Conservation (phyloP, 2,797 vertebrate genomes). For the Prunella strophiata region DNA sequence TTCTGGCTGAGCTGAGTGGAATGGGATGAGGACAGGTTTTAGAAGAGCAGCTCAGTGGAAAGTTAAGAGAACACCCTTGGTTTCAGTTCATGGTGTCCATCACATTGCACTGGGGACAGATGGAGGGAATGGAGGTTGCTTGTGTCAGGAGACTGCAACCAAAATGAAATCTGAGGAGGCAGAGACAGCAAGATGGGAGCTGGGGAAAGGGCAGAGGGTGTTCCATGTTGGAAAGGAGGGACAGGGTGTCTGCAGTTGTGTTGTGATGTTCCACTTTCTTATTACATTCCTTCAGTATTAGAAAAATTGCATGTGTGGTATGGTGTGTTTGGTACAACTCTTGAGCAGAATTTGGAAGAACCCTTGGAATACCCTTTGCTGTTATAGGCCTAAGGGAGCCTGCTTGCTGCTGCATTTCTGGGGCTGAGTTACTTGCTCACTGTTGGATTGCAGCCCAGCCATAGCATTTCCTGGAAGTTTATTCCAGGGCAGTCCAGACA, state of each 20-base stretch:
- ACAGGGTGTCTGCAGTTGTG: not conserved
- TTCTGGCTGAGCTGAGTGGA: not conserved
- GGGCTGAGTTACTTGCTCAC: not conserved
- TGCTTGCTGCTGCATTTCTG: not conserved
- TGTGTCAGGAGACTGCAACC: conserved; percentile 57
- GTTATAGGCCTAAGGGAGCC: not conserved
- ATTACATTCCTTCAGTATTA: not conserved
- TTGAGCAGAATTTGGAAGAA: not conserved
- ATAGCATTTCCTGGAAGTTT: not conserved
- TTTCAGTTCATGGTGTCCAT: conserved; percentile 25
- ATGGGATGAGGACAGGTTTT: not conserved
- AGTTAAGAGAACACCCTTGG: not conserved
- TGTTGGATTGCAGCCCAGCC: not conserved
- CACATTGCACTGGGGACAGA: conserved; percentile 48
- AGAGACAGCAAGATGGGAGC: not conserved
- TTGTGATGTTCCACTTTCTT: not conserved
- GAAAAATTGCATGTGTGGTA: not conserved
- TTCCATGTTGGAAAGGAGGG: not conserved
- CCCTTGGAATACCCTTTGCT: not conserved
- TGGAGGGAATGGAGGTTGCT: conserved; percentile 41
- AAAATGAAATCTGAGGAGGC: not conserved
- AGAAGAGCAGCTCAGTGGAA: not conserved
- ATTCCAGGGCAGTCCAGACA: not conserved
- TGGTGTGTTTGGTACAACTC: not conserved
- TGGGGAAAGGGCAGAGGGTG: not conserved